These are phyloP conservation scores for Lepidonotus clava DNA, from an alignment of 2,888 invertebrate genomes.

Conservation along the genomic window DNA sequence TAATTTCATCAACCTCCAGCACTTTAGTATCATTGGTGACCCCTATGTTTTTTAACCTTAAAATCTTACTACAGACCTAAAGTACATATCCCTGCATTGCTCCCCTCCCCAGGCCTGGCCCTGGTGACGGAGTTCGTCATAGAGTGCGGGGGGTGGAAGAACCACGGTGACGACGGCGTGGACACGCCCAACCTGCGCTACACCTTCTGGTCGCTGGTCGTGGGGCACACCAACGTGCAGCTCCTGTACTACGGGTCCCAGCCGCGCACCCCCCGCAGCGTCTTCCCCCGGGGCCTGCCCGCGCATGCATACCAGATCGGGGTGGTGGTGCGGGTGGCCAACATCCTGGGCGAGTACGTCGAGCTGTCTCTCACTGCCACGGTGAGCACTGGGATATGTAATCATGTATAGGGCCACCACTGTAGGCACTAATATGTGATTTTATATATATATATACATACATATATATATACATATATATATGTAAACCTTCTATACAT, in stretches of 20 bases:
- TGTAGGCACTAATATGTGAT: too few relatives aligned
- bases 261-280: constrained; percentile 67
- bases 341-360: constrained; percentile 70
- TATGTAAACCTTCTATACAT: too few relatives aligned
- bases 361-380: constrained; percentile 59
- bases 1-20: too few relatives aligned
- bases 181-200: constrained; percentile 67
- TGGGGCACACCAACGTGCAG: constrained; percentile 62
- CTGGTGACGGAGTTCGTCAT: constrained; percentile 68
- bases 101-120: constrained; percentile 66
- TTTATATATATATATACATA: too few relatives aligned
- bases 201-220: constrained; percentile 68
- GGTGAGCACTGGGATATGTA: constrained; percentile 61
- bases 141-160: constrained; percentile 68
- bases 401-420: too few relatives aligned
- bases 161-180: constrained; percentile 68
- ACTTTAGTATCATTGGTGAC: too few relatives aligned
- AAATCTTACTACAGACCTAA: too few relatives aligned
- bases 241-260: constrained; percentile 71
- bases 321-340: constrained; percentile 67
- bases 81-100: too few relatives aligned
- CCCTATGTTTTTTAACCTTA: too few relatives aligned
- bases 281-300: constrained; percentile 66
- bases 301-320: constrained; percentile 65
- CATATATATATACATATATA: too few relatives aligned